Evolutionary conservation across 23 tunicate genomes (phyloP).

Genomic region (Phallusia fumigata): DNA sequence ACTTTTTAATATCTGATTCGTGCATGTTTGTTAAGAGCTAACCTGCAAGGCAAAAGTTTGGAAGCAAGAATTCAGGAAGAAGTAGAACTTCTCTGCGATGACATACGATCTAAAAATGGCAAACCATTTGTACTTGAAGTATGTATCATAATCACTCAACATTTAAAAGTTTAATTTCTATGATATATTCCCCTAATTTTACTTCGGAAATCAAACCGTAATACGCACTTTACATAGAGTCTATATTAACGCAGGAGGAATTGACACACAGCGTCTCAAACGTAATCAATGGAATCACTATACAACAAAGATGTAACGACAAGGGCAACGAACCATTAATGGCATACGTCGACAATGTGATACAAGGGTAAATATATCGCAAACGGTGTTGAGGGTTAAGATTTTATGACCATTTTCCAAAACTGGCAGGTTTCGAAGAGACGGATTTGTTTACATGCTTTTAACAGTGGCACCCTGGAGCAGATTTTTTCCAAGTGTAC

Average conservation of each 20-base stretch:
- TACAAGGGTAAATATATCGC: neutral
- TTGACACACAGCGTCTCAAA: neutral
- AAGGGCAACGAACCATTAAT: constrained; percentile 12
- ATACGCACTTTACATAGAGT: neutral
- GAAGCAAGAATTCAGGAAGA: constrained; percentile 14
- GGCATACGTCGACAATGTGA: constrained; percentile 6
- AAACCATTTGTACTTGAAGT: constrained; percentile 12
- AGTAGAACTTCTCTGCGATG: neutral
- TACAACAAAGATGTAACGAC: constrained; percentile 9
- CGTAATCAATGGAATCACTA: constrained; percentile 11
- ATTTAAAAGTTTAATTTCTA: too few species aligned
- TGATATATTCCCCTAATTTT: too few species aligned
- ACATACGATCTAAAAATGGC: neutral
- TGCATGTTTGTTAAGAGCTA: neutral
- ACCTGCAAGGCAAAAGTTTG: neutral
- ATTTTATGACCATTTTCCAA: neutral
- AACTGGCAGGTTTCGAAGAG: neutral
- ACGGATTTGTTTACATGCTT: neutral
- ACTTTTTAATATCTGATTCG: neutral
- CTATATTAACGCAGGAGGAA: neutral
- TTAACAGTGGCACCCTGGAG: constrained; percentile 13
- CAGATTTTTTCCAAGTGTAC: neutral
- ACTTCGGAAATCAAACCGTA: too few species aligned
- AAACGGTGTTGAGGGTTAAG: too few species aligned
- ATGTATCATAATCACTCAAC: neutral